Conservation (phyloP, 2,888 invertebrate species). For the Smittia aterrima region DNA sequence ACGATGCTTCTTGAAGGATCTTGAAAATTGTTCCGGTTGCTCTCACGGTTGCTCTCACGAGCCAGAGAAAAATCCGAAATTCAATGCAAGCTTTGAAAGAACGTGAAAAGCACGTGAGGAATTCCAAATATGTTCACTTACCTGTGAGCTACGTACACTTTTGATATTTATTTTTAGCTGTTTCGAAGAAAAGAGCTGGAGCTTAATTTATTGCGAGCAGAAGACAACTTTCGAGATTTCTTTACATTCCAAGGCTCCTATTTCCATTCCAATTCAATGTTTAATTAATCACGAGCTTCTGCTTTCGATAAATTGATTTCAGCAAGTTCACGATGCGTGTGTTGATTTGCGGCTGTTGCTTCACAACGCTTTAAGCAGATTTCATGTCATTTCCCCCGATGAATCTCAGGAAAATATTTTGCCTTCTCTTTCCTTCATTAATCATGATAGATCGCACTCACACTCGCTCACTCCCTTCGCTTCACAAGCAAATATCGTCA, state of each 20-base stretch:
- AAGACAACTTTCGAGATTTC: too few relatives aligned
- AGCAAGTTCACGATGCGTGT: neutral
- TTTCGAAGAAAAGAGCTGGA: neutral
- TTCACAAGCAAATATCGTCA: neutral
- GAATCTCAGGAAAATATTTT: conserved; percentile 17
- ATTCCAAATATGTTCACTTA: neutral
- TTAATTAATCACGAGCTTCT: neutral
- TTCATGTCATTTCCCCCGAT: conserved; percentile 7
- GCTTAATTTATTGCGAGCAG: too few relatives aligned
- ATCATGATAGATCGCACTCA: conserved; percentile 37
- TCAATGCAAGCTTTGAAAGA: neutral
- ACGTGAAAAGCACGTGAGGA: neutral
- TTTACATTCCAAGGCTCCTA: too few relatives aligned
- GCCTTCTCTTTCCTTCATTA: conserved; percentile 31
- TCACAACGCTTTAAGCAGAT: conserved; percentile 7
- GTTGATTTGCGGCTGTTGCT: conserved; percentile 13
- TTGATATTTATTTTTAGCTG: too few relatives aligned
- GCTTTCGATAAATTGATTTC: neutral
- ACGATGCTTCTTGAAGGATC: too few relatives aligned
- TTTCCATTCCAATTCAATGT: too few relatives aligned
- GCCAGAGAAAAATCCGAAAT: neutral
- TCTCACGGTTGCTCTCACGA: too few relatives aligned
- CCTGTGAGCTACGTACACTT: neutral
- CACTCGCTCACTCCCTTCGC: neutral
- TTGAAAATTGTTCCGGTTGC: too few relatives aligned